Percentiles rank a stretch among this genome's conserved stretches.
These are phyloP conservation scores for Nautilus pompilius DNA, from an alignment of 1,140 invertebrate genomes.

Conservation along the genomic window DNA sequence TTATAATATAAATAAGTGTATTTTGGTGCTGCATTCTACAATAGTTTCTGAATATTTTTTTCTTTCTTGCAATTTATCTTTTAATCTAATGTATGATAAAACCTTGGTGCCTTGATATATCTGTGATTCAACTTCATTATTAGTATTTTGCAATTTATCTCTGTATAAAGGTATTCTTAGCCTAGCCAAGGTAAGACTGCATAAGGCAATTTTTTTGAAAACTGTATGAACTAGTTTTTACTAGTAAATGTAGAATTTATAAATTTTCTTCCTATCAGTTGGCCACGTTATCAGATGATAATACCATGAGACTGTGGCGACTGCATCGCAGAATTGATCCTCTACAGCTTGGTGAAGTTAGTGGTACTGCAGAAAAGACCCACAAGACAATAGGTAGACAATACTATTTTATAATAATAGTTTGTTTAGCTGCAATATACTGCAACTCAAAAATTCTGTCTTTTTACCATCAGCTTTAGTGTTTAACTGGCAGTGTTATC, in stretches of 20 bases:
- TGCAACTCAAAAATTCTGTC: too few relatives aligned
- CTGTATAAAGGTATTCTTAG: background rate
- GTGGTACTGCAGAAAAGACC: slow-evolving; percentile 23
- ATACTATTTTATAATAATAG: too few relatives aligned
- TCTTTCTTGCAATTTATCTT: too few relatives aligned
- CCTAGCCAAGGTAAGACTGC: background rate
- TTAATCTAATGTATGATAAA: too few relatives aligned
- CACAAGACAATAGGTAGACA: slow-evolving; percentile 31
- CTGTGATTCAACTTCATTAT: too few relatives aligned
- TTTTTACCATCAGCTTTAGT: too few relatives aligned
- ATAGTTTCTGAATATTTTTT: too few relatives aligned
- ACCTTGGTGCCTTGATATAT: too few relatives aligned
- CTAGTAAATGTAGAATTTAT: background rate
- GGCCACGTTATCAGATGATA: slow-evolving; percentile 78
- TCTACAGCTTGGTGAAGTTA: slow-evolving; percentile 10
- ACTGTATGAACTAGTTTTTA: background rate
- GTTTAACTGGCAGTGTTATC: too few relatives aligned
- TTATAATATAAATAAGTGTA: too few relatives aligned
- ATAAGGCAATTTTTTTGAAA: background rate
- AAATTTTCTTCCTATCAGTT: slow-evolving; percentile 56
- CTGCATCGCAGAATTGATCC: slow-evolving; percentile 22
- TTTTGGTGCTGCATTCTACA: too few relatives aligned
- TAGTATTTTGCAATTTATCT: background rate
- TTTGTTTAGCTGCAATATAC: too few relatives aligned
- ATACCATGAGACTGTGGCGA: slow-evolving; percentile 72